Evolutionary conservation across 2,888 invertebrate species (phyloP).

Genomic region (Troides helena): DNA sequence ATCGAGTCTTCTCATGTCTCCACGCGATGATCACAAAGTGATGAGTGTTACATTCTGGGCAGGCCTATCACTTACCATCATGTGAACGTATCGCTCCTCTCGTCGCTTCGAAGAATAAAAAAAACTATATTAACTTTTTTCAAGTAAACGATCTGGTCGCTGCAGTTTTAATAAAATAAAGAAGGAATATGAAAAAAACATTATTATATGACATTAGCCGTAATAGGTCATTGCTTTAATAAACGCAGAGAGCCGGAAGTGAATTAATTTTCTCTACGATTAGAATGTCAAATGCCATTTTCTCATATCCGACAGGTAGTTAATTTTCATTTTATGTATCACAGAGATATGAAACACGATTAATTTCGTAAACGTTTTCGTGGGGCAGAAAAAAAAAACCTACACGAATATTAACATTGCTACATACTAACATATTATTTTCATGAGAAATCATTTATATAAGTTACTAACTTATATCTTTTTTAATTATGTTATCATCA

Average conservation of each 20-base stretch:
- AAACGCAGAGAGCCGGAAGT: not conserved
- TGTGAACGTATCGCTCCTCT: no score
- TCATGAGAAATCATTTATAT: no score
- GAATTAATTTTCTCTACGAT: slow-evolving; percentile 1
- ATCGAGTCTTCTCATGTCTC: no score
- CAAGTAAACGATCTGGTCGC: no score
- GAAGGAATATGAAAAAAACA: not conserved
- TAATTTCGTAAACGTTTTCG: not conserved
- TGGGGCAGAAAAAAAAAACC: not conserved
- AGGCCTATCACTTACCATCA: no score
- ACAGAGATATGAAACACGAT: not conserved
- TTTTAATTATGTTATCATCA: no score
- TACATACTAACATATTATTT: no score
- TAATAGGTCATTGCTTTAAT: not conserved
- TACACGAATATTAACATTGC: not conserved
- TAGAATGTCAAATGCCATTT: slow-evolving; percentile 2
- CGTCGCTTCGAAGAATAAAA: no score
- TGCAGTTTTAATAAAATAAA: not conserved
- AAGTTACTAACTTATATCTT: no score
- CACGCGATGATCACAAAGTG: no score
- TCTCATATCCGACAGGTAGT: not conserved
- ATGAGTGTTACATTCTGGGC: no score
- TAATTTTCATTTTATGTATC: not conserved
- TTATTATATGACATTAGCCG: not conserved
- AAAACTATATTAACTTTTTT: no score